Evolutionary conservation across 2,888 invertebrate genomes (phyloP), one percentile per base, ranked within the genome.

Genomic region (Desoria tigrina): DNA sequence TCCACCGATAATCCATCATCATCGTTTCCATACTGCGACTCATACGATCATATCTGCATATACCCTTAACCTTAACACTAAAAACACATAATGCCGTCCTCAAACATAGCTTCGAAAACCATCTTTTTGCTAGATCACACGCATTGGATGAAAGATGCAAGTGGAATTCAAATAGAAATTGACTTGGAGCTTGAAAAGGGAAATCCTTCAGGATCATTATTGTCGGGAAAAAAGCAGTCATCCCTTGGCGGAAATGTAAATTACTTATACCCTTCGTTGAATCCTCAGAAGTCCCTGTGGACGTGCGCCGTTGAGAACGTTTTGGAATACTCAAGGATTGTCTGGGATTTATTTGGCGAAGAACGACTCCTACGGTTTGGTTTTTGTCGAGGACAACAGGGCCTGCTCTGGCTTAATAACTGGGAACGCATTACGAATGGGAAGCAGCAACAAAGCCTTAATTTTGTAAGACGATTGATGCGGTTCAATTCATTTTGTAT

Each of bases 271-370:
- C n/a, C 60, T 1, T 63, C 68, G 16, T 70, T 72, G 26, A 65
- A 92, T 50, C 88, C 90, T 6, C 88, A 88, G 69, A 98, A 98
- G 81, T 90, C 93, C 0, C 80, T 98, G 61, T 99, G 98, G 98
- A 97, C 96, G 0, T 94, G 92, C 78, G 90, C 92, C 74, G 92
- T 97, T 0, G 98, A 98, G 83, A 90, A 94, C 1, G 90, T 94
- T 0, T 86, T 97, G 66, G 99, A 99, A 81, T 98, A 97, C 79
- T 94, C 95, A 77, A 86, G 98, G 26, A 92, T 99, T 75, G 92
- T 95, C 0, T 95, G 94, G 91, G 98, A 99, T 81, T 83, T 98
- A n/a, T 97, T 94, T 83, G 94, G 96, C 0, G 86, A 87, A 66
- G 90, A 90, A 66, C 92, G 94, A 84, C 81, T 93, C 81, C 86